These are phyloP conservation scores for Aspidoscelis tigris DNA, from an alignment of 2,113 vertebrate genomes.

Conservation along the genomic window DNA sequence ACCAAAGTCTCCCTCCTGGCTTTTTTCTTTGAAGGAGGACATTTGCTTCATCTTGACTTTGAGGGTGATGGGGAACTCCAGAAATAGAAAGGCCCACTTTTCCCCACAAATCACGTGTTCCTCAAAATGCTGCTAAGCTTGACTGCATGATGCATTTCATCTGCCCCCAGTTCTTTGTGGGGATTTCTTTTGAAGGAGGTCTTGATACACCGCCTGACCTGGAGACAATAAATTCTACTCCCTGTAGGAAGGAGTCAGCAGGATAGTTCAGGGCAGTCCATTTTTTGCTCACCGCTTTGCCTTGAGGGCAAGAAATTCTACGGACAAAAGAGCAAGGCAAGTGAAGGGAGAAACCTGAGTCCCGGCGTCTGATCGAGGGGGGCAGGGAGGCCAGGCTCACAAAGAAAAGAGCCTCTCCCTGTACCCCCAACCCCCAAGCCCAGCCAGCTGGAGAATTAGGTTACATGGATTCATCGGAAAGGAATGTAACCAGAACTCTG, in stretches of 20 bases:
- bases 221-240: no score
- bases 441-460: slow-evolving; percentile 38
- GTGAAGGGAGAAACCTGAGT: not conserved
- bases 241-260: not conserved
- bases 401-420: not conserved
- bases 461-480: slow-evolving; percentile 62
- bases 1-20: no score
- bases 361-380: no score
- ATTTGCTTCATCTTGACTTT: no score
- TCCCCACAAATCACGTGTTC: no score
- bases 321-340: not conserved
- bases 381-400: rapidly evolving
- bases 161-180: not conserved
- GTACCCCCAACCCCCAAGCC: slow-evolving; percentile 38
- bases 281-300: not conserved
- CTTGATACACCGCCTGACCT: no score
- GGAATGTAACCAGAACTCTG: slow-evolving; percentile 53
- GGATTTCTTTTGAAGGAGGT: not conserved
- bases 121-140: no score
- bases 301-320: not conserved
- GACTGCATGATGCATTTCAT: not conserved
- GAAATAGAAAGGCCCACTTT: no score
- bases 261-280: not conserved
- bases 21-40: no score
- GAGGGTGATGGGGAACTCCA: no score